Evolutionary conservation across 23 tunicate species (phyloP), one percentile per base, ranked within the genome.

Genomic region (Styela plicata): DNA sequence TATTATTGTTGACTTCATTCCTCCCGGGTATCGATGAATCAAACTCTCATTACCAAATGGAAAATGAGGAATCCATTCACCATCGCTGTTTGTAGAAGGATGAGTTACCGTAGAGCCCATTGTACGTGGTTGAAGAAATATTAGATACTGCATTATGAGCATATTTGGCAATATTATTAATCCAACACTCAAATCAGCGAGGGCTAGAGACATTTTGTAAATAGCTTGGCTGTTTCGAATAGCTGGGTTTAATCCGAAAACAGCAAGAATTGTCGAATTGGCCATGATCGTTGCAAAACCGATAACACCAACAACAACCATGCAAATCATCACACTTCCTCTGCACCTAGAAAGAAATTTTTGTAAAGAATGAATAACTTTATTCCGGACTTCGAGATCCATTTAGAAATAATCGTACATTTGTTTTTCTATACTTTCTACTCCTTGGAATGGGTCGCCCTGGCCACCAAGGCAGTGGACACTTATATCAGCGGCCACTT

Each of bases 141-240:
- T 36, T 34, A 31, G 44, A 2, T 31, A 37, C 25, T 64, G 52
- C 34, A 66, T 3, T 24, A 80, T 79, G 32, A 81, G 53, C 70
- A 86, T 87, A 27, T 83, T 78, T 2, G 97, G 97, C 74, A 83
- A 83, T 2, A 91, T 85, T 13, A 91, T 69, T 5, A 86, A 2
- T 2, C 97, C 97, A 2, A 83, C 82, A 28, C 83, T 2, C 18
- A 91, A 21, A 61, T 91, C 97, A 25, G 90, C 86, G 32, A 83
- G 28, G 2, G 87, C 97, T 27, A 91, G 36, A 22, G 87, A 86
- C 21, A 86, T 52, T 63, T 91, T 91, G 85, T 91, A 91, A 63
- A 91, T 44, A 1, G 86, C 82, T 67, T 91, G 97, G 74, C 97
- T 91, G 85, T 91, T 85, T 3, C 85, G 87, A 16, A 86, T 36